These are phyloP conservation scores for Columba livia DNA, from an alignment of 2,113 vertebrate genomes.

Conservation along the genomic window DNA sequence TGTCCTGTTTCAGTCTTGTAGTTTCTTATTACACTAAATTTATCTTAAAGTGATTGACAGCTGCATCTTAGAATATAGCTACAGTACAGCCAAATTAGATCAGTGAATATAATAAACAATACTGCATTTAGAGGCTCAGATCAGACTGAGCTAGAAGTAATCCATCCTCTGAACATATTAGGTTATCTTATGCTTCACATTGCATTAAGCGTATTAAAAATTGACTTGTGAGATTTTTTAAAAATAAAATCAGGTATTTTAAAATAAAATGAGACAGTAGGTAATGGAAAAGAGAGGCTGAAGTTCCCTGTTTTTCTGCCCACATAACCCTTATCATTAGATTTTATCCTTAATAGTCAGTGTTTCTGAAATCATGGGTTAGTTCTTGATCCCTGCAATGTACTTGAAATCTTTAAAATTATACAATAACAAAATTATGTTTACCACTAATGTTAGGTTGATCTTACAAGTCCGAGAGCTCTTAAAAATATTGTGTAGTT, in stretches of 20 bases:
- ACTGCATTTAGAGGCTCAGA: background rate
- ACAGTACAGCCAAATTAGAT: constrained; percentile 19
- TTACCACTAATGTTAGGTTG: background rate
- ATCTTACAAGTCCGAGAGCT: background rate
- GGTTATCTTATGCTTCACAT: constrained; percentile 5
- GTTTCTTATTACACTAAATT: background rate
- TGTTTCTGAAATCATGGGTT: background rate
- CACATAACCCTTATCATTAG: background rate
- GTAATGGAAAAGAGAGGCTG: background rate
- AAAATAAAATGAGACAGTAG: background rate
- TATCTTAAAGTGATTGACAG: constrained; percentile 15
- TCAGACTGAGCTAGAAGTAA: constrained; percentile 1
- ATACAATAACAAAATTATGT: background rate
- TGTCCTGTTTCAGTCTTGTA: background rate
- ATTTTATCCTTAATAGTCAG: background rate
- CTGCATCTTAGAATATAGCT: background rate
- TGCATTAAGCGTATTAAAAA: constrained; percentile 19
- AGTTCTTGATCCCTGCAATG: background rate
- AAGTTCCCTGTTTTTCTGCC: background rate
- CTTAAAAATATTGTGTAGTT: background rate
- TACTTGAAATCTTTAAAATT: background rate
- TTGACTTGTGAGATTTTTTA: background rate
- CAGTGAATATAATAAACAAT: constrained; percentile 7
- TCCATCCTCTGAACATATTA: constrained; percentile 19
- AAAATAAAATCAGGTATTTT: background rate